Percentiles rank a stretch among this genome's conserved stretches.
phyloP scores from a whole-genome alignment of 2,888 invertebrate genomes.

The Eupithecia abbreviata region DNA sequence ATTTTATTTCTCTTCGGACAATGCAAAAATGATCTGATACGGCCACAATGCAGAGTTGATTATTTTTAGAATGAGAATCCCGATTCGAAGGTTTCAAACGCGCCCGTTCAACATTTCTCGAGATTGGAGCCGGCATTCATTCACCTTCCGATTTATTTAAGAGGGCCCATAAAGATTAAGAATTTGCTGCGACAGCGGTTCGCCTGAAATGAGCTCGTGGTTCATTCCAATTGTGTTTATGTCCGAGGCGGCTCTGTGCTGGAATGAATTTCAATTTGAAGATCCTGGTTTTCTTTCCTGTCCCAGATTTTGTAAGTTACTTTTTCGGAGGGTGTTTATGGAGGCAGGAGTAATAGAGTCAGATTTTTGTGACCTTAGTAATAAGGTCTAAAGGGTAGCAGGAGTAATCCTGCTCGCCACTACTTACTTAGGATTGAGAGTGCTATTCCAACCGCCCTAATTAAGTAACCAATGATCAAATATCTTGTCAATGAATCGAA shows the following conservation, averaged over 20 bases:
- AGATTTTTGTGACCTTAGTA: neutral
- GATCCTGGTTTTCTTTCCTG: neutral
- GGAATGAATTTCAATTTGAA: constrained; percentile 5
- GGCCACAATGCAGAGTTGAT: constrained; percentile 38
- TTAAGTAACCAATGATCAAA: no score
- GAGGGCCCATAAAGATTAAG: constrained; percentile 49
- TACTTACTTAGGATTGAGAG: neutral
- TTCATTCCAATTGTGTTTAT: constrained; percentile 21
- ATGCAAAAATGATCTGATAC: constrained; percentile 30
- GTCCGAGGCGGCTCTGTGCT: constrained; percentile 4
- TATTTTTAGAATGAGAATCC: constrained; percentile 41
- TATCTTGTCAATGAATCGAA: no score
- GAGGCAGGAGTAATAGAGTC: neutral
- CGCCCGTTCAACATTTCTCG: constrained; percentile 45
- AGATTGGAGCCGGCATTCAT: constrained; percentile 45
- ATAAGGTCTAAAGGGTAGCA: no score
- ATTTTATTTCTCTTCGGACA: constrained; percentile 16
- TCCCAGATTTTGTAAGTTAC: neutral
- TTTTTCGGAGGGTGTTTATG: neutral
- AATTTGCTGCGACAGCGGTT: constrained; percentile 45
- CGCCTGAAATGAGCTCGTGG: constrained; percentile 38
- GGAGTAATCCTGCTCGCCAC: neutral
- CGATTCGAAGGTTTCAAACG: constrained; percentile 40
- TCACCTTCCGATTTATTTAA: constrained; percentile 47
- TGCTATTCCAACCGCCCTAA: neutral